These are phyloP conservation scores for Paracentrotus lividus DNA, from an alignment of 53 echinoderm and acorn worm genomes.

Conservation along the genomic window DNA sequence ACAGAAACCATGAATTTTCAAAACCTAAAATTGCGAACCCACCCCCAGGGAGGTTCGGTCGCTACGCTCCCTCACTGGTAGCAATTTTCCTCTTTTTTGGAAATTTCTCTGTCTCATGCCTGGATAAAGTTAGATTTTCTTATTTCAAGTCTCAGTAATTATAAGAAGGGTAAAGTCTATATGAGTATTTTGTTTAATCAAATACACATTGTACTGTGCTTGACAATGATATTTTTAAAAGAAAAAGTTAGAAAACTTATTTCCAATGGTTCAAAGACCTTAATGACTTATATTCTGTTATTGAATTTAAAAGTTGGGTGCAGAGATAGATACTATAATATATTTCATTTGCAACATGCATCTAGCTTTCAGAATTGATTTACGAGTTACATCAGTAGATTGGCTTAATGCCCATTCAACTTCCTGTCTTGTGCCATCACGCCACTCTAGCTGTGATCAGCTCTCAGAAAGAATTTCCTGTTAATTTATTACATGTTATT, in stretches of 20 bases:
- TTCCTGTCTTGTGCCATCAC: neutral
- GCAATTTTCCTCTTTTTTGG: too few species aligned
- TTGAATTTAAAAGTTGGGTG: neutral
- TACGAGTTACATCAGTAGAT: neutral
- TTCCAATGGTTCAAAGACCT: neutral
- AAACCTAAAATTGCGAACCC: too few species aligned
- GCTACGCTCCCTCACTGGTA: too few species aligned
- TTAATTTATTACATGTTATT: conserved; percentile 13
- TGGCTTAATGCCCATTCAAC: conserved; percentile 19
- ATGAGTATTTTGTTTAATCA: too few species aligned
- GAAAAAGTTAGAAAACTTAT: neutral
- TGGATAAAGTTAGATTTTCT: too few species aligned
- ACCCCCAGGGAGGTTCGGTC: too few species aligned
- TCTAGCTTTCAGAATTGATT: neutral
- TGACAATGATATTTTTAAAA: too few species aligned
- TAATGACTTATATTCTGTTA: neutral
- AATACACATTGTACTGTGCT: too few species aligned
- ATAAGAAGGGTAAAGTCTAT: too few species aligned
- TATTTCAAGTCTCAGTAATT: too few species aligned
- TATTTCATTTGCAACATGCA: neutral
- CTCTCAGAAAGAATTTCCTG: conserved; percentile 42
- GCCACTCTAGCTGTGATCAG: neutral
- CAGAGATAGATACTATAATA: neutral
- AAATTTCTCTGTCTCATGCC: too few species aligned
- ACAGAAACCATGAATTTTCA: too few species aligned